Evolutionary conservation across 1,140 invertebrate species (phyloP).

Genomic region (Euschistus heros): DNA sequence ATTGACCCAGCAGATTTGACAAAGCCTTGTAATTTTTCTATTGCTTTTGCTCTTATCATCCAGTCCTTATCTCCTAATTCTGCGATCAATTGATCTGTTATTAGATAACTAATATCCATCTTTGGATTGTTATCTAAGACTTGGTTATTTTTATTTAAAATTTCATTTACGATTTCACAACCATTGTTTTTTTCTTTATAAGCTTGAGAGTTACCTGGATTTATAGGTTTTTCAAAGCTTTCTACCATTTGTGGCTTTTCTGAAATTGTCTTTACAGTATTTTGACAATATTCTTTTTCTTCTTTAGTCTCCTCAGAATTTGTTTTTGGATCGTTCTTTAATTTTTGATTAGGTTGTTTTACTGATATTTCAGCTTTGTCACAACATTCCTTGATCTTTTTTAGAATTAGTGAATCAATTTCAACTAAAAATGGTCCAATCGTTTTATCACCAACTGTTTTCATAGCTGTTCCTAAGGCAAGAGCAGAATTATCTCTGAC

Average conservation of each 20-base stretch:
- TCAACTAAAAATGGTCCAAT: conserved; percentile 79
- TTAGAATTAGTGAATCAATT: conserved; percentile 66
- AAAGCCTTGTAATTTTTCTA: conserved; percentile 68
- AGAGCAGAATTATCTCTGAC: conserved; percentile 79
- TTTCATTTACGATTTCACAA: background rate
- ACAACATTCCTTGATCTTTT: conserved; percentile 50
- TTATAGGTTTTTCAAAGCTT: background rate
- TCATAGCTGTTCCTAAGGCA: conserved; percentile 88
- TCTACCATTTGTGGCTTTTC: background rate
- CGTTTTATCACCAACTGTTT: conserved; percentile 84
- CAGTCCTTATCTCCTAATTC: conserved; percentile 89
- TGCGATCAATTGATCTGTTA: conserved; percentile 67
- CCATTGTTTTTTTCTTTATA: background rate
- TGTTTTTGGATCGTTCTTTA: no score
- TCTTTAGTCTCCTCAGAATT: background rate
- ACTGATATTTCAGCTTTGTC: conserved; percentile 81
- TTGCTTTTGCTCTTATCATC: conserved; percentile 78
- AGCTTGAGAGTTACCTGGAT: background rate
- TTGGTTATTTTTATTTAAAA: background rate
- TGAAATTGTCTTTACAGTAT: background rate
- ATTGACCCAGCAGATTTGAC: conserved; percentile 67
- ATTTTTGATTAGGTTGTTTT: conserved; percentile 38
- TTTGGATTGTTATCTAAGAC: background rate
- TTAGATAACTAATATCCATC: conserved; percentile 65
- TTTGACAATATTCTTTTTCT: background rate